Evolutionary conservation across 2,888 invertebrate species (phyloP).

Genomic region (Magallana nippona): DNA sequence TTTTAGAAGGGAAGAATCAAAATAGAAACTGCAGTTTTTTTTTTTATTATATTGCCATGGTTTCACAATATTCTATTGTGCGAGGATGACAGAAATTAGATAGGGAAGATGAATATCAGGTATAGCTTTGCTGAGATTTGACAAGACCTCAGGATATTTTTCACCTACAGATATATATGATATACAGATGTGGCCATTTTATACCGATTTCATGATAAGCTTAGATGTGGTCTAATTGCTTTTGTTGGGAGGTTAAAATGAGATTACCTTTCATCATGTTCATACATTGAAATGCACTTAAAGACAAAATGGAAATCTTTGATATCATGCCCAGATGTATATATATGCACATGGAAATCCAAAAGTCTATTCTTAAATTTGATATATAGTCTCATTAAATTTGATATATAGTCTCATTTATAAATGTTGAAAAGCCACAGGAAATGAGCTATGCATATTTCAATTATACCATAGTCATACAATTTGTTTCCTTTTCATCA

Average conservation of each 20-base stretch:
- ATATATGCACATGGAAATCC: too few species aligned
- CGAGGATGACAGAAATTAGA: constrained; percentile 6
- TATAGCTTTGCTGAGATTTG: not conserved
- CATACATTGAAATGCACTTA: not conserved
- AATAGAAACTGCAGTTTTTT: too few species aligned
- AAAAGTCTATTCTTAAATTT: too few species aligned
- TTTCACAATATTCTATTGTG: not conserved
- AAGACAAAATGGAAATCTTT: not conserved
- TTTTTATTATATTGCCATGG: not conserved
- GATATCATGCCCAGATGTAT: not conserved
- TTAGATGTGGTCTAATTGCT: not conserved
- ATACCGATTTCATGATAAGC: not conserved
- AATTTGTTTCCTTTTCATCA: too few species aligned
- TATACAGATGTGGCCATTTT: not conserved
- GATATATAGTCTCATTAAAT: too few species aligned
- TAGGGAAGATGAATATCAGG: not conserved
- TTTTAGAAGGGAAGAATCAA: too few species aligned
- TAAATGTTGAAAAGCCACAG: too few species aligned
- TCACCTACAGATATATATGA: not conserved
- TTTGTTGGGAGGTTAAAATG: not conserved
- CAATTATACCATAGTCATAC: too few species aligned
- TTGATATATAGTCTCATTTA: too few species aligned
- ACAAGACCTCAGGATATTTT: not conserved
- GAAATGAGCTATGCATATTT: too few species aligned
- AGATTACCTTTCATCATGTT: not conserved